Percentiles rank a stretch among this genome's conserved stretches.
Conservation (phyloP, 2,888 invertebrate genomes). For the Drosophila monieri region DNA sequence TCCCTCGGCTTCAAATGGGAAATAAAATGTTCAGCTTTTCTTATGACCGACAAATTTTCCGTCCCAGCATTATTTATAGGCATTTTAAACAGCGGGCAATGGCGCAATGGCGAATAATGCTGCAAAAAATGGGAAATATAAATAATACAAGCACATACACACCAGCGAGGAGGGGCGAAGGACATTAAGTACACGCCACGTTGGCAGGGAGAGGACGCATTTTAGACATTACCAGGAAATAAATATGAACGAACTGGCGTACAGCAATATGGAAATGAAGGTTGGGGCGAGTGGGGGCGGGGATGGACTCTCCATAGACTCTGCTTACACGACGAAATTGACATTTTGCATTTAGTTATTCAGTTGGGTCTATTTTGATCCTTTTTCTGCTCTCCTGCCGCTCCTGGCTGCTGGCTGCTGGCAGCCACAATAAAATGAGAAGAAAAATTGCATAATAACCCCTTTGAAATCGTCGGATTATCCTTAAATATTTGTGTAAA, state of each 20-base stretch:
- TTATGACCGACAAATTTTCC: conserved; percentile 37
- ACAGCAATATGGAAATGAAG: conserved; percentile 7
- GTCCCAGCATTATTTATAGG: conserved; percentile 65
- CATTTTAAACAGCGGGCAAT: conserved; percentile 71
- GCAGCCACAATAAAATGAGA: conserved; percentile 71
- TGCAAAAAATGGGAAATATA: conserved; percentile 50
- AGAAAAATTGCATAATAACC: conserved; percentile 83
- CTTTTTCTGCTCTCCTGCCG: conserved; percentile 29
- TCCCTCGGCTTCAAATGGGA: conserved; percentile 31
- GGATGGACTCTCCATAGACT: conserved; percentile 25
- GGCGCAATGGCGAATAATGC: conserved; percentile 64
- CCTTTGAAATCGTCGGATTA: conserved; percentile 82
- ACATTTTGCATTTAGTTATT: conserved; percentile 79
- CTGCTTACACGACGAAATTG: conserved; percentile 76
- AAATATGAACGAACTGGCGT: conserved; percentile 49
- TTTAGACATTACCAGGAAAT: conserved; percentile 64
- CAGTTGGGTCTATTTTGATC: conserved; percentile 57
- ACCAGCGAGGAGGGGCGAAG: conserved; percentile 6
- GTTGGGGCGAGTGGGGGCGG: neutral
- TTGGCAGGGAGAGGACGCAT: conserved; percentile 60
- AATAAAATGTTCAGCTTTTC: conserved; percentile 37
- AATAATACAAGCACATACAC: conserved; percentile 48
- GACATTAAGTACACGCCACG: conserved; percentile 60
- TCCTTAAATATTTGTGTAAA: conserved; percentile 83
- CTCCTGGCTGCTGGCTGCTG: conserved; percentile 13